phyloP scores from a whole-genome alignment of 2,113 vertebrate species.

The Mormyrus lacerda region DNA sequence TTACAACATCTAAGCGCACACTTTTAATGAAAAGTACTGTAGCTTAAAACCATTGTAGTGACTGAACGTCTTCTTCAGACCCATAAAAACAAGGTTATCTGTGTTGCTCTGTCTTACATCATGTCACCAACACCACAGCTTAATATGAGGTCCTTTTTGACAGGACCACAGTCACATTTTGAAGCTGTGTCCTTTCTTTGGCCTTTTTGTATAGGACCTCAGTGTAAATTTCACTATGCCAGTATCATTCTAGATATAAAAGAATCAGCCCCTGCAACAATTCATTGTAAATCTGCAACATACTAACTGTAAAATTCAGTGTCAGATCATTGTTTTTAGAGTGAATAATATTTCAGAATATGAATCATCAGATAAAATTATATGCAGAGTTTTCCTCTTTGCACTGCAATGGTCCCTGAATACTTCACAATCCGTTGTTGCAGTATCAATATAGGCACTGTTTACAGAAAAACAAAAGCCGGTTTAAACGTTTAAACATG shows the following conservation, averaged over 20 bases:
- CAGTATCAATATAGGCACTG: not conserved
- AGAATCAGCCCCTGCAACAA: not conserved
- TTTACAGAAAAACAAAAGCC: not conserved
- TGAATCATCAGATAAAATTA: not conserved
- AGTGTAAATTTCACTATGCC: not conserved
- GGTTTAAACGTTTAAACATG: not conserved
- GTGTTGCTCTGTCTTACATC: not conserved
- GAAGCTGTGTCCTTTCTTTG: not conserved
- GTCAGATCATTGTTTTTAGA: not conserved
- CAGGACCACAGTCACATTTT: not conserved
- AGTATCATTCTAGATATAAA: not conserved
- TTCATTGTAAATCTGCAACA: not conserved
- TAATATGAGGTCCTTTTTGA: not conserved
- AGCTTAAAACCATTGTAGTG: not conserved
- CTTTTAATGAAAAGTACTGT: not conserved
- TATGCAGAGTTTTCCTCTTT: not conserved
- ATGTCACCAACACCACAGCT: not conserved
- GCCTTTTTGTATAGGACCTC: not conserved
- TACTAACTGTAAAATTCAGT: not conserved
- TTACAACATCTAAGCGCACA: not conserved
- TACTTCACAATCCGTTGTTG: not conserved
- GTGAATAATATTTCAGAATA: not conserved
- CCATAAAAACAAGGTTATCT: not conserved
- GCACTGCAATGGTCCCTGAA: not conserved
- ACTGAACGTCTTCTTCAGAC: not conserved